phyloP scores from a whole-genome alignment of 2,113 vertebrate genomes.

The Entelurus aequoreus region DNA sequence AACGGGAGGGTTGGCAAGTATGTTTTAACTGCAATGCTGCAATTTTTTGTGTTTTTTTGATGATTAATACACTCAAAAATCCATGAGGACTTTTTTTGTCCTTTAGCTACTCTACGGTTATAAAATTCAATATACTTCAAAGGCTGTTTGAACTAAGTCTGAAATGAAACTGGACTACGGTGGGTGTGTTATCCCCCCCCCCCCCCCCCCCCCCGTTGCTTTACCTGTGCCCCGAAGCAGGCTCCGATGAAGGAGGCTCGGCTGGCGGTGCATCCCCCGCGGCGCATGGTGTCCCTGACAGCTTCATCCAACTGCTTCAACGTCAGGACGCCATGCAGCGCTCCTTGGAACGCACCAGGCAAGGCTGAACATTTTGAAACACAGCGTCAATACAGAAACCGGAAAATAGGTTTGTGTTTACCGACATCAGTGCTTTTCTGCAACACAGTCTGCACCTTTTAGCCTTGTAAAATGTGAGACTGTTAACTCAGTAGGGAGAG shows the following conservation, averaged over 20 bases:
- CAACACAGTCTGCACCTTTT: slow-evolving; percentile 10
- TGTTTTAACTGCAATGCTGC: too few species aligned
- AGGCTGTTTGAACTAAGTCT: not conserved
- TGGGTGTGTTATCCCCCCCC: not conserved
- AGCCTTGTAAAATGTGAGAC: slow-evolving; percentile 25
- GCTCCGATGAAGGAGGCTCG: slow-evolving; percentile 66
- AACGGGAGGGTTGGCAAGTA: too few species aligned
- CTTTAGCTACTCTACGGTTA: too few species aligned
- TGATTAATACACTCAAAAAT: too few species aligned
- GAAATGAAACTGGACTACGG: not conserved
- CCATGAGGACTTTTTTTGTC: too few species aligned
- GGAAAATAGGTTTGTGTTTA: not conserved
- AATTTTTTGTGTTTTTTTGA: too few species aligned
- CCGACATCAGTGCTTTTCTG: not conserved
- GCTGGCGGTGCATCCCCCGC: slow-evolving; percentile 67
- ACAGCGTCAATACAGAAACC: not conserved
- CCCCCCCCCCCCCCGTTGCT: not conserved
- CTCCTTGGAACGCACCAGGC: slow-evolving; percentile 68
- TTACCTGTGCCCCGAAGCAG: slow-evolving; percentile 68
- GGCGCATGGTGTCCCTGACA: slow-evolving; percentile 64
- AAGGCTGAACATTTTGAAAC: slow-evolving; percentile 46
- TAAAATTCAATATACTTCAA: too few species aligned
- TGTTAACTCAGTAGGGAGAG: slow-evolving; percentile 28
- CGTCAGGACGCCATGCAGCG: slow-evolving; percentile 64
- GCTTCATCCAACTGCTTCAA: slow-evolving; percentile 54